Conservation (phyloP, 2,113 vertebrate genomes). For the Lontra canadensis region DNA sequence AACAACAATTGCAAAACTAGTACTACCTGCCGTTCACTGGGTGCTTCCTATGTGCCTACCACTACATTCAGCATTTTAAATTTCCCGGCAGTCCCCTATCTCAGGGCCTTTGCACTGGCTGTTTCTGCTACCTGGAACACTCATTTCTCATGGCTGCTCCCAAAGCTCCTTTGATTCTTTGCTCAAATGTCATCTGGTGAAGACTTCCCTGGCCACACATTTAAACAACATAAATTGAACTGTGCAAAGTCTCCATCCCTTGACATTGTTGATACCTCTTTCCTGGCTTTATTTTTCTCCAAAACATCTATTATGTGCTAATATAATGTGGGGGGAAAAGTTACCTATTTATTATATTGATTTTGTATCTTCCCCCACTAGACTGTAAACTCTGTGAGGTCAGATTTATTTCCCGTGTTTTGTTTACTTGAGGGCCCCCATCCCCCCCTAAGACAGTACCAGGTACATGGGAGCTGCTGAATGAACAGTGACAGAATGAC, state of each 20-base stretch:
- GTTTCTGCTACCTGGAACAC: neutral
- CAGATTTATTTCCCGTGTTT: neutral
- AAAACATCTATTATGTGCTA: neutral
- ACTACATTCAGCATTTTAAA: neutral
- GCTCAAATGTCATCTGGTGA: neutral
- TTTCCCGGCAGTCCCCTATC: neutral
- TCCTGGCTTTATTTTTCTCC: neutral
- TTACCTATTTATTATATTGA: neutral
- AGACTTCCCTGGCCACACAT: neutral
- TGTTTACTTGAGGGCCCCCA: neutral
- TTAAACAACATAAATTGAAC: no score
- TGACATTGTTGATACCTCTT: neutral
- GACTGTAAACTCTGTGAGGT: neutral
- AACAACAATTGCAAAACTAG: neutral
- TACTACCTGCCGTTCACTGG: neutral
- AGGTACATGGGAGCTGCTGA: neutral
- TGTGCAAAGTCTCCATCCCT: neutral
- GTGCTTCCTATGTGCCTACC: no score
- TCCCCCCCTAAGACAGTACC: neutral
- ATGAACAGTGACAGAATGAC: neutral
- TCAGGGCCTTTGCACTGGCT: neutral
- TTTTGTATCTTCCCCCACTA: neutral
- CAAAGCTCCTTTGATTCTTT: neutral
- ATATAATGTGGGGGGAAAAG: fast-evolving
- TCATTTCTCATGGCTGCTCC: neutral